A percentile compares a stretch with the other conserved stretches of the same genome.
Conservation (phyloP, 2,888 invertebrate species). For the Lasioglossum zephyrum region DNA sequence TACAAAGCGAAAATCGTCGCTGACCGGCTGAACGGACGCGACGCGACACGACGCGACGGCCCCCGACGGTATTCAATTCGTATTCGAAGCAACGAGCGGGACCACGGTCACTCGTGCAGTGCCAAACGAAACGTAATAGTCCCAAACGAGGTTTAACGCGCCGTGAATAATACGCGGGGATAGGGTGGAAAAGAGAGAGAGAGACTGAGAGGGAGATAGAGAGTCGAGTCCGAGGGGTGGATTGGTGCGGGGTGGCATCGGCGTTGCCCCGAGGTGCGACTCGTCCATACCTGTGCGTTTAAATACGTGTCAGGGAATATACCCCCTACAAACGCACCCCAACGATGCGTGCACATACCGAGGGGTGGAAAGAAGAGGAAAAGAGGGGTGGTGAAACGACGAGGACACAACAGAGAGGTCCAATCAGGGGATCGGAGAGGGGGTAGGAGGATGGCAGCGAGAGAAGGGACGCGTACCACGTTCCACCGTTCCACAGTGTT, state of each 20-base stretch:
- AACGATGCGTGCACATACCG: conserved; percentile 2
- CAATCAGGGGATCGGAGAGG: conserved; percentile 16
- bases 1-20: conserved; percentile 44
- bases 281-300: conserved; percentile 60
- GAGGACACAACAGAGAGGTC: conserved; percentile 43
- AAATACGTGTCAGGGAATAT: conserved; percentile 52
- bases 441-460: neutral
- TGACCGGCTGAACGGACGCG: neutral
- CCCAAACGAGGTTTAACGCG: conserved; percentile 80
- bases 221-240: conserved; percentile 28
- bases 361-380: conserved; percentile 25
- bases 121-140: conserved; percentile 79
- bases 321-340: conserved; percentile 35
- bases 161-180: conserved; percentile 77
- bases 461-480: conserved; percentile 62
- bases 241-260: conserved; percentile 37
- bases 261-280: conserved; percentile 60
- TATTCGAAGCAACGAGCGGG: conserved; percentile 60
- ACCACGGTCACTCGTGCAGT: conserved; percentile 62
- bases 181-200: conserved; percentile 36
- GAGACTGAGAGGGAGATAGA: neutral
- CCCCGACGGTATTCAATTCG: conserved; percentile 62
- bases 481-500: conserved; percentile 74
- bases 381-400: neutral
- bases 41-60: conserved; percentile 16